These are phyloP conservation scores for Sweltsa coloradensis DNA, from an alignment of 1,140 invertebrate genomes.

Conservation along the genomic window DNA sequence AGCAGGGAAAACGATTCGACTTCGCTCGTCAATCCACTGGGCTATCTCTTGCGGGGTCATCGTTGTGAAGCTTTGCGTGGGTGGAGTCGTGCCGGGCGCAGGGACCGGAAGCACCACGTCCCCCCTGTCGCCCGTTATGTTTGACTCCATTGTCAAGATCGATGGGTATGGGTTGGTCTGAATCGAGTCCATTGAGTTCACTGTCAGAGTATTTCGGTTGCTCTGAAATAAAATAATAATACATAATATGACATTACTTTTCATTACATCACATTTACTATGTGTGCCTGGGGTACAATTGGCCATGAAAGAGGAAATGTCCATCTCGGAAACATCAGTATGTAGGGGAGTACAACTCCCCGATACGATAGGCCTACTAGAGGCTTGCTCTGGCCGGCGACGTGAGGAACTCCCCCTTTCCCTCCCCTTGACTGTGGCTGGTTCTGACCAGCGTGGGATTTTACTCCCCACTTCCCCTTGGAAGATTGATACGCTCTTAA, in stretches of 20 bases:
- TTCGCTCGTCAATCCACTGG: constrained; percentile 72
- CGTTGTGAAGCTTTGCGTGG: constrained; percentile 50
- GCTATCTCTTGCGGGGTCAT: constrained; percentile 78
- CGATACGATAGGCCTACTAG: too few relatives aligned
- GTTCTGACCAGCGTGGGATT: too few relatives aligned
- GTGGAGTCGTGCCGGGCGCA: constrained; percentile 13
- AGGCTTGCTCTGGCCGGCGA: too few relatives aligned
- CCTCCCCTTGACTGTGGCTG: too few relatives aligned
- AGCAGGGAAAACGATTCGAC: constrained; percentile 62
- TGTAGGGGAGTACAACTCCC: too few relatives aligned
- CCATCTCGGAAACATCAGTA: too few relatives aligned
- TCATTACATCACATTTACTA: too few relatives aligned
- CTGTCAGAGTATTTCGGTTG: constrained; percentile 8
- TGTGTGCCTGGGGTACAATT: too few relatives aligned
- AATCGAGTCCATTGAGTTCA: not conserved
- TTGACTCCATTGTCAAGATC: constrained; percentile 28
- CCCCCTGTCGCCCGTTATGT: constrained; percentile 25
- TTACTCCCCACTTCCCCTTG: too few relatives aligned
- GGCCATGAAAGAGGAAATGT: too few relatives aligned
- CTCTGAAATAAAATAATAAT: constrained; percentile 36
- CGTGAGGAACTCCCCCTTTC: too few relatives aligned
- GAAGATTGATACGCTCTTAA: too few relatives aligned
- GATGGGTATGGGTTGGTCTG: constrained; percentile 3
- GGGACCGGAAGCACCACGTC: constrained; percentile 21
- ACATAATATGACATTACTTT: not conserved